Percentiles rank a stretch among this genome's conserved stretches.
Evolutionary conservation across 2,888 invertebrate species (phyloP).

Genomic region (Choristoneura rosaceana): DNA sequence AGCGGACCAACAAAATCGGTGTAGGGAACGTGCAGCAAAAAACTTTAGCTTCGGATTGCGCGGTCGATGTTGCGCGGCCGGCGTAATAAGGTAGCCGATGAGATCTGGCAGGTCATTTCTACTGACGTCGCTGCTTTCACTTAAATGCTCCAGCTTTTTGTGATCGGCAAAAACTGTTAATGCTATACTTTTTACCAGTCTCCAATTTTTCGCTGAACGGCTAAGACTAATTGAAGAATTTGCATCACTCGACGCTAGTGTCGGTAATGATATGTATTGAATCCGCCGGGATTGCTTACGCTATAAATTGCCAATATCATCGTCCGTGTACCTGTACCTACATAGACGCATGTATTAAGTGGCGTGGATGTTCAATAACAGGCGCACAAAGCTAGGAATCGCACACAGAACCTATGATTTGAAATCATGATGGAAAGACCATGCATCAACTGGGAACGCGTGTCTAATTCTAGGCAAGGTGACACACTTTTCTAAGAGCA

Average conservation of each 20-base stretch:
- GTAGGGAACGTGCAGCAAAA: conserved; percentile 80
- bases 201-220: conserved; percentile 21
- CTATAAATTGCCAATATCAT: conserved; percentile 39
- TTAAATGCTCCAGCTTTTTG: conserved; percentile 32
- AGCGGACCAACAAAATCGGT: conserved; percentile 81
- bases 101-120: conserved; percentile 58
- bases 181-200: conserved; percentile 25
- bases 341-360: conserved; percentile 24
- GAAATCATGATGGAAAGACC: conserved; percentile 59
- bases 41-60: conserved; percentile 67
- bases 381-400: conserved; percentile 49
- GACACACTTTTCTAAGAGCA: conserved; percentile 74
- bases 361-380: conserved; percentile 54
- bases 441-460: conserved; percentile 68
- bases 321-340: conserved; percentile 10
- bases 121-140: conserved; percentile 47
- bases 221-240: conserved; percentile 28
- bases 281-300: conserved; percentile 31
- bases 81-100: conserved; percentile 73
- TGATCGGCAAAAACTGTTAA: conserved; percentile 22
- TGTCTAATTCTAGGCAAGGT: conserved; percentile 80
- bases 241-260: conserved; percentile 24
- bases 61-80: conserved; percentile 62
- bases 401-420: conserved; percentile 52
- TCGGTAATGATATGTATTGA: conserved; percentile 33